phyloP scores from a whole-genome alignment of 2,113 vertebrate species.

The Meleagris gallopavo region DNA sequence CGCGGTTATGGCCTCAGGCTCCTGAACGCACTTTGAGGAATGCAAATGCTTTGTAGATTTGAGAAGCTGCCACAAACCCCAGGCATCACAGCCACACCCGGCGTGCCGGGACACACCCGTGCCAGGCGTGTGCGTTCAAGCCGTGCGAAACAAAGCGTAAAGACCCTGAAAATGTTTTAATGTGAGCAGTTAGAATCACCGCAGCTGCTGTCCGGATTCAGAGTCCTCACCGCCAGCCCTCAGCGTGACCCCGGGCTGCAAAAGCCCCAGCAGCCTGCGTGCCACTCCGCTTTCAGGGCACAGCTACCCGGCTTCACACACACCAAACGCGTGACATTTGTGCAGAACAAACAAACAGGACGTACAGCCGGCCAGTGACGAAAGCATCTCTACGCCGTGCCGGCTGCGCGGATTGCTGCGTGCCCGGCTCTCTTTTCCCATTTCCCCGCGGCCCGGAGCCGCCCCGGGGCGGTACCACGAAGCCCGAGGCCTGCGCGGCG shows the following conservation, averaged over 20 bases:
- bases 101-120: rapidly evolving
- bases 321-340: too few species aligned
- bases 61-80: neutral
- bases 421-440: neutral
- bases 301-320: neutral
- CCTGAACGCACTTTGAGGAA: neutral
- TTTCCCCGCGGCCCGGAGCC: neutral
- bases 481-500: slow-evolving; percentile 39
- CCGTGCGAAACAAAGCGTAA: rapidly evolving
- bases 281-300: too few species aligned
- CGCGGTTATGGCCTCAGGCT: too few species aligned
- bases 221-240: rapidly evolving
- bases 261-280: neutral
- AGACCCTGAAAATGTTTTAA: rapidly evolving
- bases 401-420: neutral
- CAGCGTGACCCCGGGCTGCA: too few species aligned
- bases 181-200: rapidly evolving
- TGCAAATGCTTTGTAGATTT: rapidly evolving
- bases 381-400: neutral
- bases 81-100: rapidly evolving
- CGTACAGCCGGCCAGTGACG: rapidly evolving
- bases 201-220: neutral
- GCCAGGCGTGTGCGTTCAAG: rapidly evolving
- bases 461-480: slow-evolving; percentile 51
- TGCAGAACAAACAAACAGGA: neutral